Evolutionary conservation across 2,113 vertebrate species (phyloP).

Genomic region (Emydocephalus ijimae): DNA sequence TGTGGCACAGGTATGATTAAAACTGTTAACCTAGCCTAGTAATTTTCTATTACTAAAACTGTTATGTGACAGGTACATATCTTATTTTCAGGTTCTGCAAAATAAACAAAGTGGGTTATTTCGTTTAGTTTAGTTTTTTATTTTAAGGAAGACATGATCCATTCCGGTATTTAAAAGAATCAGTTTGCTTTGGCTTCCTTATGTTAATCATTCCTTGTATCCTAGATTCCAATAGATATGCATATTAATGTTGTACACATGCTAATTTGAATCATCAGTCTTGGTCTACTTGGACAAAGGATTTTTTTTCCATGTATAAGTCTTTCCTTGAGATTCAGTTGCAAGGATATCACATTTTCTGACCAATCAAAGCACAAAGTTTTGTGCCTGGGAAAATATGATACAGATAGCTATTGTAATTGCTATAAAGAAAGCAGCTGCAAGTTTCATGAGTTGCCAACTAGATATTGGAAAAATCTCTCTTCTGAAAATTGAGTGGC

Average conservation of each 20-base stretch:
- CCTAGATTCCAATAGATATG: neutral
- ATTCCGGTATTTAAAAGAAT: neutral
- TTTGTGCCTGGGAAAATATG: neutral
- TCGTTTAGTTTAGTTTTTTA: neutral
- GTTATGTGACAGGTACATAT: neutral
- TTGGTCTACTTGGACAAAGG: neutral
- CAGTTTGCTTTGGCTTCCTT: neutral
- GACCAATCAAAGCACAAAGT: neutral
- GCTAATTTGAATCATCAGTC: neutral
- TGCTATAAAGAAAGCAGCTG: neutral
- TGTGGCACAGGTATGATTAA: neutral
- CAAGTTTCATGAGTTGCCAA: neutral
- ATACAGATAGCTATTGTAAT: slow-evolving; percentile 1
- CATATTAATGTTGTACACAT: neutral
- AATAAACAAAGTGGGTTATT: neutral
- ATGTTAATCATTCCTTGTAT: neutral
- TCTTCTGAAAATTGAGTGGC: neutral
- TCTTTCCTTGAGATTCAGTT: neutral
- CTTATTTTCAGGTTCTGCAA: neutral
- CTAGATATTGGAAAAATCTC: neutral
- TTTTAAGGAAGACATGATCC: neutral
- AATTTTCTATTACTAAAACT: neutral
- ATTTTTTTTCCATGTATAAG: neutral
- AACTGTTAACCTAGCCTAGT: neutral
- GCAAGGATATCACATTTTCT: neutral